A percentile compares a stretch with the other conserved stretches of the same genome.
Conservation (phyloP, 2,888 invertebrate species). For the Tetranychus piercei region DNA sequence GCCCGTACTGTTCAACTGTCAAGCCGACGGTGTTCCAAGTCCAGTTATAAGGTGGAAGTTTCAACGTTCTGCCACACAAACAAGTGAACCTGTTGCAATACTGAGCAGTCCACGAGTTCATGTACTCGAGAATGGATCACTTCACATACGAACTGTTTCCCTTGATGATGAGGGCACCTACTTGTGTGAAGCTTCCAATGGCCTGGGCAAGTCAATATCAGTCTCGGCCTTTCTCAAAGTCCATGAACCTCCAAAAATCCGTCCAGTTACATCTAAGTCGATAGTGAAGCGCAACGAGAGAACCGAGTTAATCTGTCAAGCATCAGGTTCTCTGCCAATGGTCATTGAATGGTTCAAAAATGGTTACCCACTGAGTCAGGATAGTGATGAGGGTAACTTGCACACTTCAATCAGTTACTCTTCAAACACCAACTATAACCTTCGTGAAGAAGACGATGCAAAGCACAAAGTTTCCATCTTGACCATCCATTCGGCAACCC, state of each 20-base stretch:
- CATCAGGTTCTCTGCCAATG: conserved; percentile 22
- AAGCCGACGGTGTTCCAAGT: conserved; percentile 32
- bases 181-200: conserved; percentile 34
- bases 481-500: conserved; percentile 4
- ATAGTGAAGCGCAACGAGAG: conserved; percentile 19
- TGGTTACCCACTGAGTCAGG: background rate
- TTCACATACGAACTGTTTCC: conserved; percentile 29
- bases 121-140: conserved; percentile 26
- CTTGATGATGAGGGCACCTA: conserved; percentile 32
- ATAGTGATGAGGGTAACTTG: background rate
- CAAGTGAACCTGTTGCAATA: conserved; percentile 16
- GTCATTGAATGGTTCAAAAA: conserved; percentile 25
- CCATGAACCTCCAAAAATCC: conserved; percentile 18
- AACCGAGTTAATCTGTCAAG: conserved; percentile 22
- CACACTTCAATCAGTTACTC: background rate
- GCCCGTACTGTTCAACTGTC: conserved; percentile 31
- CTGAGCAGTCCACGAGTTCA: conserved; percentile 23
- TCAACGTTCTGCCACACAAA: background rate
- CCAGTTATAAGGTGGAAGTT: conserved; percentile 32
- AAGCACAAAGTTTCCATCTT: conserved; percentile 5
- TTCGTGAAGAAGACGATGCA: conserved; percentile 7
- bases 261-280: background rate
- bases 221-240: conserved; percentile 19
- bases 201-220: conserved; percentile 29
- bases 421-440: background rate